phyloP scores from a whole-genome alignment of 2,113 vertebrate species.

The Rissa tridactyla region DNA sequence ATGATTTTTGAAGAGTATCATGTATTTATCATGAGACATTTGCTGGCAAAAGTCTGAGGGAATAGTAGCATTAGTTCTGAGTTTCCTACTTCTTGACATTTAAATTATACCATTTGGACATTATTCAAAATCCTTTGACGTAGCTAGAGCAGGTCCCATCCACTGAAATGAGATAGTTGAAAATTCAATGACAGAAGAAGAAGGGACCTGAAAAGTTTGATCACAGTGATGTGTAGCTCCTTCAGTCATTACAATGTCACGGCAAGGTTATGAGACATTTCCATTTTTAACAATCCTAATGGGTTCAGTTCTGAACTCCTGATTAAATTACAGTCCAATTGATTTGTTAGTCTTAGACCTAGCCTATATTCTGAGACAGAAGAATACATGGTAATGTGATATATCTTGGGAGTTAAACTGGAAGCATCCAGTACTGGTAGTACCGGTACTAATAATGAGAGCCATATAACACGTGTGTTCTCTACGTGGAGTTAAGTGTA shows the following conservation, averaged over 20 bases:
- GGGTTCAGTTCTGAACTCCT: neutral
- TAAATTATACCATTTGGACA: constrained; percentile 5
- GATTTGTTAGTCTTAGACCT: neutral
- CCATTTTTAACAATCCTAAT: constrained; percentile 41
- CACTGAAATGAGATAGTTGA: neutral
- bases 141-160: neutral
- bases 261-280: constrained; percentile 3
- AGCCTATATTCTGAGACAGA: neutral
- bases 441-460: neutral
- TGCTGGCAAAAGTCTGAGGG: neutral
- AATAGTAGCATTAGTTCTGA: neutral
- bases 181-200: neutral
- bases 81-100: constrained; percentile 9
- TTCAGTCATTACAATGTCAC: neutral
- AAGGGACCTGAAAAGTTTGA: neutral
- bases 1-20: neutral
- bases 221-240: neutral
- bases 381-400: neutral
- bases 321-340: neutral
- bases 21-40: neutral
- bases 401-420: neutral
- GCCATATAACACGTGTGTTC: neutral
- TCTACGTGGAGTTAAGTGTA: neutral
- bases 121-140: neutral
- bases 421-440: neutral